Base-by-base conservation (phyloP, 2,113 vertebrate genomes). In the Eretmochelys imbricata region DNA sequence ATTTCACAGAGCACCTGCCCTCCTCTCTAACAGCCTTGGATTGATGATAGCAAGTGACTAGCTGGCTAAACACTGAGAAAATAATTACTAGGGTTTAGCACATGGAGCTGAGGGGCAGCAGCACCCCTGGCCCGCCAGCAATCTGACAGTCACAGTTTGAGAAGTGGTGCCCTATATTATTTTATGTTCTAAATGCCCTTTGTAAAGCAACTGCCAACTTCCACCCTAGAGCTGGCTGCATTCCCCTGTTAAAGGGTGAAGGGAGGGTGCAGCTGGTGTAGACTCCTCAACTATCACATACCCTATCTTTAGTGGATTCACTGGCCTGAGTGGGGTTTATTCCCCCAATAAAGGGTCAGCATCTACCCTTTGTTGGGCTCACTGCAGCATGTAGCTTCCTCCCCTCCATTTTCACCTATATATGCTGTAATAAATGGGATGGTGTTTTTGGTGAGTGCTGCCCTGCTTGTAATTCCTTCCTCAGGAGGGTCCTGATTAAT, bases 401-500 rank as follows among this genome's bases (percentile, higher is more conserved):
- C 24, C 42, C 46, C 3, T 14, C 20, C 10, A 2, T 46, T 46
- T 78, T 12, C 42, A 14, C 24, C 22, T 25, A 25, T 10, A 19
- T 20, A 72, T 2, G 11, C n/a, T 38, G 8, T 38, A 72, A 20
- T 38, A 72, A 38, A 20, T 72, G 65, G 65, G 35, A n/a, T n/a
- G 62, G 62, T 17, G 31, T 19, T 65, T 35, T 16, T 2, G 8
- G 35, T 16, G 31, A 6, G 4, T n/a, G 65, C 24, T 57, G 55
- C 62, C 38, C 8, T 75, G 20, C 69, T 11, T 42, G 69, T 20
- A 62, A 29, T 17, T 16, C n/a, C 24, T 91, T 62, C 49, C 46
- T 27, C 8, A 5, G 16, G 25, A 0, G 2, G 12, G 38, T 78
- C 81, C 59, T 84, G 59, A 14, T 8, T 35, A 46, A 48, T 38